Base-by-base conservation (phyloP, 2,888 invertebrate species). In the Ephialtes manifestator region DNA sequence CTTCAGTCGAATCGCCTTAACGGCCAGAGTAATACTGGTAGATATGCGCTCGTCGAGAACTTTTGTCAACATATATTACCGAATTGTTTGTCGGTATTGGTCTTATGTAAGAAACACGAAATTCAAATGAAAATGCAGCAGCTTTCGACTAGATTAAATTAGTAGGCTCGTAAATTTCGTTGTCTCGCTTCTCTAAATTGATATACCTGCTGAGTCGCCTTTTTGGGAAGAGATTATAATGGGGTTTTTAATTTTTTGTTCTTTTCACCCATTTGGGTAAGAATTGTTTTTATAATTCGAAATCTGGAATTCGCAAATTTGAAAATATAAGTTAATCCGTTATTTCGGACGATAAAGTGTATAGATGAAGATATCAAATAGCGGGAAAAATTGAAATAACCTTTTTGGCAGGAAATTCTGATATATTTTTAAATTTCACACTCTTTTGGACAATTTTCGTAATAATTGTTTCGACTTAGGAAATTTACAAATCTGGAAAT, bases 61-160 rank as follows among this genome's bases (percentile, higher is more conserved):
- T 78, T 72, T 48, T 15, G 71, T 55, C 51, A n/a, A 71, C n/a
- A 46, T 79, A 76, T 67, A 71, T 70, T 48, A 51, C 48, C 48
- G 53, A 24, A 70, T 80, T 80, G 67, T 76, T 72, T 24, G 53
- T 65, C 39, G 71, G 67, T 43, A 65, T 48, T 7, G 63, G 39
- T 51, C 48, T 46, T 65, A 58, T 20, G 48, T 20, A 81, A 67
- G 58, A 81, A 81, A 65, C 4, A 4, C 20, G 58, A 78, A 81
- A 78, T 77, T 81, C 68, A 53, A 81, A 84, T 78, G 67, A 81
- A 84, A 84, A 75, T 63, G n/a, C 60, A 53, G 53, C 51, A 35
- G 53, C 5, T 8, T 24, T 70, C 71, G 72, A 68, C 48, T 28
- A 78, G 72, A 83, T 72, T 78, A 83, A 68, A 68, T 83, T 83